These are phyloP conservation scores for Drosophila kambysellisi DNA, from an alignment of 2,888 invertebrate species.

Conservation along the genomic window DNA sequence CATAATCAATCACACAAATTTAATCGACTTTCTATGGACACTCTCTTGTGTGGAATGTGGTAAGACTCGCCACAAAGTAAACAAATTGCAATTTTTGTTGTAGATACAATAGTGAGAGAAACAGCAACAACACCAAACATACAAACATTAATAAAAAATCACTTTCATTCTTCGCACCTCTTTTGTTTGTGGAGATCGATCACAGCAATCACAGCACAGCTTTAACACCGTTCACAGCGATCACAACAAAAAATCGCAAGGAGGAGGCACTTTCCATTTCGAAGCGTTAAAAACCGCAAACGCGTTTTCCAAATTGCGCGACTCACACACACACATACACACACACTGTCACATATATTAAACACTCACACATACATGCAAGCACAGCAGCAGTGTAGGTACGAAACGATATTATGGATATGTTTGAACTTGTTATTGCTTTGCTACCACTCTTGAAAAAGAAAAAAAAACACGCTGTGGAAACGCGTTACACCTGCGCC, in stretches of 20 bases:
- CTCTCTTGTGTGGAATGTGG: constrained; percentile 27
- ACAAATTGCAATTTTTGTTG: constrained; percentile 40
- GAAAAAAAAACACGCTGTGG: constrained; percentile 20
- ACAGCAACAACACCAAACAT: constrained; percentile 1
- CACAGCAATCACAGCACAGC: constrained; percentile 30
- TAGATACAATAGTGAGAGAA: constrained; percentile 10
- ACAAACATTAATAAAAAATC: constrained; percentile 26
- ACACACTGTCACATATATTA: constrained; percentile 16
- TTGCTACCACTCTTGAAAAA: constrained; percentile 31
- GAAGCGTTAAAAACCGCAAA: constrained; percentile 60
- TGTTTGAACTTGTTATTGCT: constrained; percentile 68
- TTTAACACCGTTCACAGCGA: constrained; percentile 9
- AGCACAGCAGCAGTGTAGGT: constrained; percentile 18
- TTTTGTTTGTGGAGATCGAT: constrained; percentile 48
- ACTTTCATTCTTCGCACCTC: constrained; percentile 78
- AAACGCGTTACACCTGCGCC: constrained; percentile 58
- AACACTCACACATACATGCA: constrained; percentile 16
- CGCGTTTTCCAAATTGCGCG: constrained; percentile 67
- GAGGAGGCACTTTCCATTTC: constrained; percentile 73
- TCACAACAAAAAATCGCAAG: constrained; percentile 21
- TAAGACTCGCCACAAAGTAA: constrained; percentile 39
- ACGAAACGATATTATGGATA: constrained; percentile 53
- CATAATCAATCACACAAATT: constrained; percentile 27
- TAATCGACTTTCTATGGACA: constrained; percentile 45
- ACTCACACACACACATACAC: constrained; percentile 26